Evolutionary conservation across 2,888 invertebrate genomes (phyloP), one percentile per base, ranked within the genome.

Genomic region (Gnatocerus cornutus): DNA sequence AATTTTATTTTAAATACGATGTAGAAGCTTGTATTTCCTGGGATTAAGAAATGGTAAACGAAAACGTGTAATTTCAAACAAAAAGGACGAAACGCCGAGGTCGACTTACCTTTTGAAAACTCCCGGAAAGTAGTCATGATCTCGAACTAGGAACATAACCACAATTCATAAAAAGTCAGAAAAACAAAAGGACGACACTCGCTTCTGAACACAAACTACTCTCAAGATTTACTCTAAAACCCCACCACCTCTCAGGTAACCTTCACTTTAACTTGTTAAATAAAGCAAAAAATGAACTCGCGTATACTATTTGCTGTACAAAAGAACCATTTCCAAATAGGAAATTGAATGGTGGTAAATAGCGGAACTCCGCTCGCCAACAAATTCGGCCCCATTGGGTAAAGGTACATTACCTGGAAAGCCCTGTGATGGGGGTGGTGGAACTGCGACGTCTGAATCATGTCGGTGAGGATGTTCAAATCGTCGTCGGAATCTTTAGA

Each of bases 371-470:
- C 52, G 62, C 58, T 58, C 43, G 58, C 12, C 37, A 9, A 10
- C 21, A 6, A n/a, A 53, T 12, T 27, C 5, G n/a, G 13, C 21
- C 4, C 21, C 21, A 21, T 21, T 21, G 21, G 21, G 21, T 21
- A 21, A 21, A 3, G 4, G 4, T 21, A 59, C 33, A 61, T 39
- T 84, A 93, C 93, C 90, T 92, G 92, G 83, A 92, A 89, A 72
- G 88, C 89, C 83, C 92, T 89, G 81, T 91, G 87, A 78, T 88
- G 88, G 76, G 87, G 86, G 79, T 87, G 88, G 81, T 90, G 89
- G 78, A 89, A 88, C 76, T 89, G 89, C 73, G 89, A 87, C 73
- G 90, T 89, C 84, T 90, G 90, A 84, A 90, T 89, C 90, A 90
- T 90, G 78, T 88, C 87, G 80, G 85, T 85, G 79, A 87, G 80